Evolutionary conservation across 1,140 invertebrate genomes (phyloP), one percentile per base, ranked within the genome.

Genomic region (Cyrtorhinus lividipennis): DNA sequence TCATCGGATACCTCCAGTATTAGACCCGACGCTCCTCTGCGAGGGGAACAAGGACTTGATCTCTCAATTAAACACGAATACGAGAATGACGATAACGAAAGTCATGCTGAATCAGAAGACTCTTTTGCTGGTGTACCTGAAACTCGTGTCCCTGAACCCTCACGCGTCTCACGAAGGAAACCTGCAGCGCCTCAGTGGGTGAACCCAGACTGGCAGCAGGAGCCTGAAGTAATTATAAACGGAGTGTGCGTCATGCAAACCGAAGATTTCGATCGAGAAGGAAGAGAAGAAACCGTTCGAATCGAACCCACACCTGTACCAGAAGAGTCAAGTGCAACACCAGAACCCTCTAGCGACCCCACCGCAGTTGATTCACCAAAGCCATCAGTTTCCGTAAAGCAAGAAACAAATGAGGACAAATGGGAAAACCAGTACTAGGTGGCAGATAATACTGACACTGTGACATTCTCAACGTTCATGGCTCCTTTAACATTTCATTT

Each of bases 161-260:
- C n/a, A n/a, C 58, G 68, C 23, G 66, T 64, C 23, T 68, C 83
- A 56, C 74, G 93, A 63, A 79, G 94, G 62, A 98, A 97, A 76
- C 89, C 93, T 0, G 91, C 91, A 0, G 91, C 92, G 25, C 95
- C 95, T 0, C 92, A 97, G 75, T 95, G 94, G 90, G 92, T 97
- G 0, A 95, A 95, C 73, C 93, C 91, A 1, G 90, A 92, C 59
- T 88, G 89, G 83, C 87, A 92, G 71, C 84, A 90, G 66, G 81
- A 82, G 59, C 76, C 79, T 65, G 88, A 91, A 72, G 85, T 90
- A 0, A 90, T 92, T 65, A 93, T 92, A 66, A 93, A 93, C 69
- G 90, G 90, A 2, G 90, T 93, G 18, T 93, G 90, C 71, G 88
- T 93, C 1, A 90, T 92, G 85, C 85, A 88, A 65, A 83, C 82